A percentile compares a stretch with the other conserved stretches of the same genome.
phyloP scores from a whole-genome alignment of 2,797 vertebrate species.

The Leuciscus waleckii region DNA sequence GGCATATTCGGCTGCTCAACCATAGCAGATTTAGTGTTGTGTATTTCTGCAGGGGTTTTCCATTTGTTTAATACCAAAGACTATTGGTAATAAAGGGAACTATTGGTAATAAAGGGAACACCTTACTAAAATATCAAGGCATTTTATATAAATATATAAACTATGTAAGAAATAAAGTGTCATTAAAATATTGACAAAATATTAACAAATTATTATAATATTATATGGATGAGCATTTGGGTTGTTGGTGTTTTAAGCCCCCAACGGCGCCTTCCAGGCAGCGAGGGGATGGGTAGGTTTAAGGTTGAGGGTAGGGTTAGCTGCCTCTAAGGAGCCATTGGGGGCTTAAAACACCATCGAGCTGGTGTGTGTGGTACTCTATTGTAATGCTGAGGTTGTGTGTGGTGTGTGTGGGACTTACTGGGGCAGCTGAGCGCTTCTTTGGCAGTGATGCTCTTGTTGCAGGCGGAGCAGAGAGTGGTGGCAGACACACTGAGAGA shows the following conservation, averaged over 20 bases:
- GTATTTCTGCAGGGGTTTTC: neutral
- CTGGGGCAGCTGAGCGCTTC: constrained; percentile 93
- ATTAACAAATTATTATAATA: neutral
- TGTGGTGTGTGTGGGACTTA: constrained; percentile 68
- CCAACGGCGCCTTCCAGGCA: too few species aligned
- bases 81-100: neutral
- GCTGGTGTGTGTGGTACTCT: constrained; percentile 11
- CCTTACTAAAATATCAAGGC: neutral
- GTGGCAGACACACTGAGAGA: constrained; percentile 90
- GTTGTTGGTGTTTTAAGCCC: too few species aligned
- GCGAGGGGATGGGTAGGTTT: too few species aligned
- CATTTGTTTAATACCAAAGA: neutral
- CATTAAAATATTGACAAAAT: neutral
- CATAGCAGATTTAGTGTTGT: neutral
- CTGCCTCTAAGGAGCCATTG: too few species aligned
- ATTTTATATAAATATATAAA: neutral
- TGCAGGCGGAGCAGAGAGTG: constrained; percentile 92
- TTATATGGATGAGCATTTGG: too few species aligned
- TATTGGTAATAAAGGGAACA: neutral
- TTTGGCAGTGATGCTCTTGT: constrained; percentile 94
- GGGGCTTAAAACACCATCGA: too few species aligned
- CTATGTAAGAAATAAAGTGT: neutral
- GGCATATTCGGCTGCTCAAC: neutral
- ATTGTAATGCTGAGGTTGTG: too few species aligned
- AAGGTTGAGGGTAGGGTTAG: too few species aligned